Percentiles rank a stretch among this genome's conserved stretches.
Evolutionary conservation across 2,113 vertebrate genomes (phyloP).

Genomic region (Delphinapterus leucas): DNA sequence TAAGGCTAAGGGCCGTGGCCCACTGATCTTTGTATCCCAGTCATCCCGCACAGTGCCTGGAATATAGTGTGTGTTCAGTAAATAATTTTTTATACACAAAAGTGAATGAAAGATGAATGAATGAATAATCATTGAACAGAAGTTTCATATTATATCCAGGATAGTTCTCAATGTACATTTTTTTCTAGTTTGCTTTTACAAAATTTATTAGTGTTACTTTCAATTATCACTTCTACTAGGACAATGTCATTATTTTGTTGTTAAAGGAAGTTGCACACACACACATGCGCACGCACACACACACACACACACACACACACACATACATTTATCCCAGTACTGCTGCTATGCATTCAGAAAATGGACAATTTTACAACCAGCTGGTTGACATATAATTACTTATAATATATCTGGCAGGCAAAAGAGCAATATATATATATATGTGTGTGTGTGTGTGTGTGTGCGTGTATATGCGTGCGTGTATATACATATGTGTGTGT

Average conservation of each 20-base stretch:
- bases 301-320: background rate
- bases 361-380: background rate
- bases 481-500: too few species aligned
- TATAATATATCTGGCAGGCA: background rate
- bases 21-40: background rate
- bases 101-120: background rate
- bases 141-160: background rate
- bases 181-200: background rate
- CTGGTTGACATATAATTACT: slow-evolving; percentile 15
- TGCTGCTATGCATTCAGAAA: background rate
- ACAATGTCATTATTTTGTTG: background rate
- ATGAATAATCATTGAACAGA: background rate
- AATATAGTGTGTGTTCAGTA: background rate
- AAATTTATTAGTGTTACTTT: background rate
- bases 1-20: background rate
- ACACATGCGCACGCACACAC: accelerated
- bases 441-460: background rate
- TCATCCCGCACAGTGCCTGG: background rate
- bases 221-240: background rate
- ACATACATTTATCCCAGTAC: background rate
- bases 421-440: background rate
- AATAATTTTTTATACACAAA: background rate
- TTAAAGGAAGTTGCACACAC: background rate
- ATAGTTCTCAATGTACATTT: background rate
- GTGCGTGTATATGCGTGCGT: too few species aligned